Percentiles rank a stretch among this genome's conserved stretches.
Conservation (phyloP, 2,888 invertebrate genomes). For the Hylaea fasciaria region DNA sequence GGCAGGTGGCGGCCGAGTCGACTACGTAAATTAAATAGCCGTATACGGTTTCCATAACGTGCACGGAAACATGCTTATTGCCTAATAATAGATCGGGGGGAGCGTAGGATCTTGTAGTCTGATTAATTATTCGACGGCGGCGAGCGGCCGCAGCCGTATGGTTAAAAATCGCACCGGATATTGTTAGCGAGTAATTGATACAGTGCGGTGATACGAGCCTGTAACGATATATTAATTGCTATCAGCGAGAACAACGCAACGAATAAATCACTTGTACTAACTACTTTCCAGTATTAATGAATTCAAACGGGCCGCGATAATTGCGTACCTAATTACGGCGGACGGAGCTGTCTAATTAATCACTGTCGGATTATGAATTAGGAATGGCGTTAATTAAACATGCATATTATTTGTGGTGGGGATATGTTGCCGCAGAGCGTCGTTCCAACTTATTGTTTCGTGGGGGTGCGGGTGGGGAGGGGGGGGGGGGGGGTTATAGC, state of each 20-base stretch:
- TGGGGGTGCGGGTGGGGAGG: conserved; percentile 35
- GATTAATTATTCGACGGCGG: conserved; percentile 68
- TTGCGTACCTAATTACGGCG: conserved; percentile 82
- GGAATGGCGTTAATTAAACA: conserved; percentile 81
- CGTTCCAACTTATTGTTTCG: conserved; percentile 38
- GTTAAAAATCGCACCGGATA: conserved; percentile 49
- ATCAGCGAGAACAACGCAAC: conserved; percentile 64
- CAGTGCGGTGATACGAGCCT: conserved; percentile 46
- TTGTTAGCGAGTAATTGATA: conserved; percentile 57
- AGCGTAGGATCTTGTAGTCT: conserved; percentile 67
- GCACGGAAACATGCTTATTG: conserved; percentile 75
- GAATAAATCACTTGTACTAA: conserved; percentile 78
- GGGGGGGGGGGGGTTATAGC: conserved; percentile 38
- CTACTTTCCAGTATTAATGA: conserved; percentile 76
- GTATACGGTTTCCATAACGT: conserved; percentile 79
- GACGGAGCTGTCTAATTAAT: conserved; percentile 79
- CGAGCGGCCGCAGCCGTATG: conserved; percentile 48
- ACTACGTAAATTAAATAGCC: conserved; percentile 81
- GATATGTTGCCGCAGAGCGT: conserved; percentile 49
- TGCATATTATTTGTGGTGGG: conserved; percentile 78
- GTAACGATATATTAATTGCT: conserved; percentile 78
- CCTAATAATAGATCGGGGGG: conserved; percentile 75
- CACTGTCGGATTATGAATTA: conserved; percentile 84
- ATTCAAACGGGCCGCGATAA: conserved; percentile 82
- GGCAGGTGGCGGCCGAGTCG: conserved; percentile 72